Percentiles rank a stretch among this genome's conserved stretches.
These are phyloP conservation scores for Semnornis frantzii DNA, from an alignment of 2,113 vertebrate species.

Conservation along the genomic window DNA sequence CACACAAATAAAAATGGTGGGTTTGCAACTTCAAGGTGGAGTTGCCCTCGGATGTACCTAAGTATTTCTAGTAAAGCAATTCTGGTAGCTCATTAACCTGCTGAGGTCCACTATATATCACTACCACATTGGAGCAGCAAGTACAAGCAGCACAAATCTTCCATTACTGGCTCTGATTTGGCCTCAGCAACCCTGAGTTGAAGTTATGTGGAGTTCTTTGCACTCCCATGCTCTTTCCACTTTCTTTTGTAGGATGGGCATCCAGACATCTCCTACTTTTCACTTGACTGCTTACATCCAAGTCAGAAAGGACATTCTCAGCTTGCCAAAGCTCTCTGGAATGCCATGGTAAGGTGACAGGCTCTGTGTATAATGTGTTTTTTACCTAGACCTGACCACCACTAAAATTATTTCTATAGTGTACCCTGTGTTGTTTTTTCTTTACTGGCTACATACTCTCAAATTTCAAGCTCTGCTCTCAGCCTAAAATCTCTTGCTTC, in stretches of 20 bases:
- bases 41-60: background rate
- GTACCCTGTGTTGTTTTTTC: background rate
- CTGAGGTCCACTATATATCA: background rate
- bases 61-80: background rate
- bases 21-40: background rate
- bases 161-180: background rate
- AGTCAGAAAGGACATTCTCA: constrained; percentile 88
- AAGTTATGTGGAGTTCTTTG: background rate
- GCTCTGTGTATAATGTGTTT: background rate
- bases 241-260: constrained; percentile 77
- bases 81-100: background rate
- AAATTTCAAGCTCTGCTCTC: background rate
- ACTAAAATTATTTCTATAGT: background rate
- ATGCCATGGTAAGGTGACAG: constrained; percentile 81
- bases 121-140: background rate
- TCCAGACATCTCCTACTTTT: constrained; percentile 85
- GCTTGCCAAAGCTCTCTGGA: constrained; percentile 90
- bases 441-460: background rate
- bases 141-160: background rate
- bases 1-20: background rate
- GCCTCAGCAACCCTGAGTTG: background rate
- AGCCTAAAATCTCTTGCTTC: background rate
- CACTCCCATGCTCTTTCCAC: background rate
- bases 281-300: constrained; percentile 90
- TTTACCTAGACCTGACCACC: background rate